Percentiles rank a stretch among this genome's conserved stretches.
Conservation (phyloP, 35 echinoderm and acorn worm species). For the Diadema setosum region DNA sequence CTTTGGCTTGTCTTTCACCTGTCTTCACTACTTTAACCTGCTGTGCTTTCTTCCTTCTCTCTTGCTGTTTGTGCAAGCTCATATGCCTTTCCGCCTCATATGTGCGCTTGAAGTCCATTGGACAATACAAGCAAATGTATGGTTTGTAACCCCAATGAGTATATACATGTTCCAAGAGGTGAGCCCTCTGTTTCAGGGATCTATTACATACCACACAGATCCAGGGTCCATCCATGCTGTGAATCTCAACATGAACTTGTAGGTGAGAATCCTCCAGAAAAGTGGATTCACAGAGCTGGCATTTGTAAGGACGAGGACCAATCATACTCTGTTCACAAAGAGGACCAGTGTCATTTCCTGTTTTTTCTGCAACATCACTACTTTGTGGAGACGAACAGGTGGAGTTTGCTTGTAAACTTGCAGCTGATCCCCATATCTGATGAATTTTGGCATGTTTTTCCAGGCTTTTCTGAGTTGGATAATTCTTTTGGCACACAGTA, state of each 20-base stretch:
- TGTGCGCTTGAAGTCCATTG: neutral
- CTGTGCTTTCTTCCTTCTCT: neutral
- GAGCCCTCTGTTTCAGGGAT: neutral
- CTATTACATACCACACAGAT: neutral
- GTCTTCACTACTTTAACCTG: no score
- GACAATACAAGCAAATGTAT: neutral
- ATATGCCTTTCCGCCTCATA: slow-evolving; percentile 3
- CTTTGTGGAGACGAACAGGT: neutral
- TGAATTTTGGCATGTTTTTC: neutral
- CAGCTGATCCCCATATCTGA: neutral
- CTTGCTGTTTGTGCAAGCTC: neutral
- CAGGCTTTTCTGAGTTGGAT: neutral
- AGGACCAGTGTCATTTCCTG: neutral
- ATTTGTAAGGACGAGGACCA: neutral
- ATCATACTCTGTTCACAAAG: neutral
- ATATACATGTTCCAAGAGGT: neutral
- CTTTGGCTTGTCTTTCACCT: neutral
- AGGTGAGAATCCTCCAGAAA: neutral
- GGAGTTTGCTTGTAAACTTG: neutral
- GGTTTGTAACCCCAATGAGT: slow-evolving; percentile 15
- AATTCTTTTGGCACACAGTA: neutral
- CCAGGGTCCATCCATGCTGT: slow-evolving; percentile 25
- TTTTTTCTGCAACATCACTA: neutral
- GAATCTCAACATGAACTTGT: slow-evolving; percentile 13
- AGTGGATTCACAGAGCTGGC: neutral